Conservation (phyloP, 2,797 vertebrate species). For the Etheostoma perlongum region DNA sequence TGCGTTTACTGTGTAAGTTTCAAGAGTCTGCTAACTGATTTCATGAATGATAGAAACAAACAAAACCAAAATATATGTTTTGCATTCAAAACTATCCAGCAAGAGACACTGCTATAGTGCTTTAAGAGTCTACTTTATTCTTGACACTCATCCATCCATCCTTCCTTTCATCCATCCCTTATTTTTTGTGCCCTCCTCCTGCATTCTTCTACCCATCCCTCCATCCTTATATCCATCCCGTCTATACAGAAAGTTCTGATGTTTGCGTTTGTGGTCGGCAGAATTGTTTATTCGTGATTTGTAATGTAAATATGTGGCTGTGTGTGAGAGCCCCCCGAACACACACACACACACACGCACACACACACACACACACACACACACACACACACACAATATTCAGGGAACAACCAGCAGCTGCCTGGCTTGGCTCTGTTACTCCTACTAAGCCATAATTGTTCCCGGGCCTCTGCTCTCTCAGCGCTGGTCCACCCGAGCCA, state of each 20-base stretch:
- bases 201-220: conserved; percentile 50
- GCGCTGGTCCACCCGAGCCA: conserved; percentile 60
- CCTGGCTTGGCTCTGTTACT: conserved; percentile 61
- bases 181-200: conserved; percentile 15
- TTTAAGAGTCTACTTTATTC: background rate
- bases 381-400: conserved; percentile 30
- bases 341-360: conserved; percentile 7
- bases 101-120: background rate
- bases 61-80: background rate
- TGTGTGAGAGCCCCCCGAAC: conserved; percentile 50
- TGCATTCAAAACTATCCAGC: background rate
- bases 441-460: conserved; percentile 78
- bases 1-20: background rate
- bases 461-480: conserved; percentile 60
- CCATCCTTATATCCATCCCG: conserved; percentile 35
- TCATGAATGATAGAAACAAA: background rate
- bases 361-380: conserved; percentile 5
- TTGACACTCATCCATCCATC: conserved; percentile 10
- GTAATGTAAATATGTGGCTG: conserved; percentile 83
- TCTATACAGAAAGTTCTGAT: conserved; percentile 63
- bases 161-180: background rate
- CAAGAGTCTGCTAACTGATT: background rate
- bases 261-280: conserved; percentile 73
- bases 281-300: conserved; percentile 82
- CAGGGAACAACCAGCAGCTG: conserved; percentile 66